Percentiles rank a stretch among this genome's conserved stretches.
Evolutionary conservation across 2,113 vertebrate genomes (phyloP).

Genomic region (Brienomyrus brachyistius): DNA sequence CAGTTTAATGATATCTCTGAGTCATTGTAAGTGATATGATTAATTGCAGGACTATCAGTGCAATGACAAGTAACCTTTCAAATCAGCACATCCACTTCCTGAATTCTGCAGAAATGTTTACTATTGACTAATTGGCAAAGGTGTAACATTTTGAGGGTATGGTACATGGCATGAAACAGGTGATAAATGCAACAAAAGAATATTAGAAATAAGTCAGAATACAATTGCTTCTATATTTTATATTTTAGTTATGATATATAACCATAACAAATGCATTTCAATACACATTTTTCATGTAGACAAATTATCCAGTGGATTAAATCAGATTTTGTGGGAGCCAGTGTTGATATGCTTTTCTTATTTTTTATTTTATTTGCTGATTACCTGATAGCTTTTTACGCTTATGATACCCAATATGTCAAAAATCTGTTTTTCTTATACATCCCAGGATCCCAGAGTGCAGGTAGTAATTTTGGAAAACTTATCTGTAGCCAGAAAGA

Average conservation of each 20-base stretch:
- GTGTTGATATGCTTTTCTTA: neutral
- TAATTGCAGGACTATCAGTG: neutral
- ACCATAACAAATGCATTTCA: neutral
- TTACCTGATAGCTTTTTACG: neutral
- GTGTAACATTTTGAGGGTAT: neutral
- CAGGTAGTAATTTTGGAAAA: neutral
- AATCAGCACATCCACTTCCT: constrained; percentile 2
- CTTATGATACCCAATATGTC: neutral
- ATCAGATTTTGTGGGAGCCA: neutral
- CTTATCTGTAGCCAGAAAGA: neutral
- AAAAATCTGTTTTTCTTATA: neutral
- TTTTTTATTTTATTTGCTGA: neutral
- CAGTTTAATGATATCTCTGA: neutral
- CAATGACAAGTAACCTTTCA: neutral
- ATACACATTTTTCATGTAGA: neutral
- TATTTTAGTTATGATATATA: neutral
- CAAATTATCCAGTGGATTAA: neutral
- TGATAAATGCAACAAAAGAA: neutral
- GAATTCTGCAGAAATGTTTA: neutral
- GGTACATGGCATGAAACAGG: neutral
- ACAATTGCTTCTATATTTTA: neutral
- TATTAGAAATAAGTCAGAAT: neutral
- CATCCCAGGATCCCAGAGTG: neutral
- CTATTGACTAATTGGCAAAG: neutral
- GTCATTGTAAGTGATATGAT: neutral